A percentile compares a stretch with the other conserved stretches of the same genome.
Evolutionary conservation across 2,797 vertebrate species (phyloP).

Genomic region (Okamejei kenojei): DNA sequence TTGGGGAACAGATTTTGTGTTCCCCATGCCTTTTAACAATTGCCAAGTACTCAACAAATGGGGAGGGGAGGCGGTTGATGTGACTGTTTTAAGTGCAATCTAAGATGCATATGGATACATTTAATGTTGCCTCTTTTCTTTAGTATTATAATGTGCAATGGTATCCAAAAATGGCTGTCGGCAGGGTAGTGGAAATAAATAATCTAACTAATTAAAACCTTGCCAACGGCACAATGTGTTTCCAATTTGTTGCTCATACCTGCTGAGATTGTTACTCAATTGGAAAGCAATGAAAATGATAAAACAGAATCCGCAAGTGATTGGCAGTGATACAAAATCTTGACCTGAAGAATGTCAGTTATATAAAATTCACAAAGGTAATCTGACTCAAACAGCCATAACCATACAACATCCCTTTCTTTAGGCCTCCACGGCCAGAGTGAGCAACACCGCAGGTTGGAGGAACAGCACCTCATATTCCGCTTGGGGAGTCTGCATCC

Average conservation of each 20-base stretch:
- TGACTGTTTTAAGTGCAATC: neutral
- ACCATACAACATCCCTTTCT: neutral
- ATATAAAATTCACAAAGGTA: neutral
- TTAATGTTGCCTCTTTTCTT: neutral
- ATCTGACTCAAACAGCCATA: neutral
- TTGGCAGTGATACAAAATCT: neutral
- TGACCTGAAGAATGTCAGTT: neutral
- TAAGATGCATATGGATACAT: neutral
- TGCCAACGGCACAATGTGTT: conserved; percentile 7
- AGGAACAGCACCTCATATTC: no score
- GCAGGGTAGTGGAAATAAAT: conserved; percentile 1
- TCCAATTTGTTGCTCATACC: conserved; percentile 17
- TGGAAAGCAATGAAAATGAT: neutral
- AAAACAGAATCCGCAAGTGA: neutral
- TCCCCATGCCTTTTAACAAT: neutral
- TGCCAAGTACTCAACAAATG: neutral
- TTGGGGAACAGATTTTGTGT: neutral
- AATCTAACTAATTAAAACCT: neutral
- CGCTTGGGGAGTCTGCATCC: no score
- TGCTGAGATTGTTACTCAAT: conserved; percentile 20
- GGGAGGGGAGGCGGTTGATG: neutral
- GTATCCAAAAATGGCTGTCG: neutral
- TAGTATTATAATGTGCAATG: neutral
- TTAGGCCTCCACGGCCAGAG: no score
- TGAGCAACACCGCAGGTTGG: no score